phyloP scores from a whole-genome alignment of 2,888 invertebrate genomes.

The Bembecia ichneumoniformis region DNA sequence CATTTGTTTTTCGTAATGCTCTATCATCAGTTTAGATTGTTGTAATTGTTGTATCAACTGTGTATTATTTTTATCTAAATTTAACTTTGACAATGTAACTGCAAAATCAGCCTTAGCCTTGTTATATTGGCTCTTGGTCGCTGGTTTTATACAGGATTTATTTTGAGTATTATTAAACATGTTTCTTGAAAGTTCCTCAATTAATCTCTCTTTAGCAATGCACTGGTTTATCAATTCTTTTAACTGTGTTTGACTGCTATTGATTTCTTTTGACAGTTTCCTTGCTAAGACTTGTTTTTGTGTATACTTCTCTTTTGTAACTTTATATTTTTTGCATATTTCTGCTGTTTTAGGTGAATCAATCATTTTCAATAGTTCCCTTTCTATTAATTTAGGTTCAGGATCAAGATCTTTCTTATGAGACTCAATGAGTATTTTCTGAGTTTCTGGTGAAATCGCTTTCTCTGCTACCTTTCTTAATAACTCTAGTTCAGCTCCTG shows the following conservation, averaged over 20 bases:
- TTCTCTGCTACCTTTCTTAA: conserved; percentile 74
- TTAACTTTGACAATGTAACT: conserved; percentile 69
- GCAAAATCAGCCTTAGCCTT: conserved; percentile 70
- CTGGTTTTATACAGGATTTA: conserved; percentile 68
- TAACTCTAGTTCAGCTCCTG: conserved; percentile 72
- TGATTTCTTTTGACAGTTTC: conserved; percentile 73
- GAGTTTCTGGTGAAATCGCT: conserved; percentile 66
- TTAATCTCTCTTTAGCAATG: conserved; percentile 78
- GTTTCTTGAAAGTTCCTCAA: conserved; percentile 74
- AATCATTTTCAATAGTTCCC: conserved; percentile 67
- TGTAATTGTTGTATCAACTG: conserved; percentile 41
- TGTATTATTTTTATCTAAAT: conserved; percentile 71
- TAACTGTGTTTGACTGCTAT: conserved; percentile 77
- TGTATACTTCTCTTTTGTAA: conserved; percentile 63
- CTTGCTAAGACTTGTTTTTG: conserved; percentile 63
- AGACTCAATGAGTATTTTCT: conserved; percentile 70
- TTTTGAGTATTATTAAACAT: conserved; percentile 42
- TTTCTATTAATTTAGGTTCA: conserved; percentile 68
- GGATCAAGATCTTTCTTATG: conserved; percentile 68
- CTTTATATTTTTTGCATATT: conserved; percentile 68
- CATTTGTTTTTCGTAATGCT: conserved; percentile 43
- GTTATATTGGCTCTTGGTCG: conserved; percentile 73
- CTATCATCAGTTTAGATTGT: conserved; percentile 39
- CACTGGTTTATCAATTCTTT: conserved; percentile 80
- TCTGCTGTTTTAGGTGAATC: conserved; percentile 63